phyloP scores from a whole-genome alignment of 2,113 vertebrate genomes.

The Amazona guildingii region DNA sequence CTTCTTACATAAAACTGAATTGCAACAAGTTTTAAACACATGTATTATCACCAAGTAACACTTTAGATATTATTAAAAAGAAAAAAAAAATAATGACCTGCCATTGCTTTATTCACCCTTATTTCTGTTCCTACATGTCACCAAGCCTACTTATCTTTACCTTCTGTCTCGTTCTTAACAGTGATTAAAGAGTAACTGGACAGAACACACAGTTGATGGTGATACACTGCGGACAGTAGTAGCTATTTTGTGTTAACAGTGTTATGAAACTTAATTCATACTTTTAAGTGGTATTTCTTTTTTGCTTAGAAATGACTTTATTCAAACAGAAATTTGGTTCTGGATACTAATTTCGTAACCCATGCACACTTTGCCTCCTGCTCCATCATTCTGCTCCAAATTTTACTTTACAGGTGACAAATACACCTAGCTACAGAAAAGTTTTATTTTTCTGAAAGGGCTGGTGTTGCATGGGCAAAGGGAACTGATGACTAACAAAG shows the following conservation, averaged over 20 bases:
- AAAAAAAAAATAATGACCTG: neutral
- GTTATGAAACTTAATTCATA: neutral
- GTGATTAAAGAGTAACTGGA: neutral
- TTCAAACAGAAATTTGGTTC: neutral
- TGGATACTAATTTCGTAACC: neutral
- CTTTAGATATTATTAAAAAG: neutral
- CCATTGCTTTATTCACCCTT: neutral
- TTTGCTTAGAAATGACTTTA: neutral
- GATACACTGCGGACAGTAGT: neutral
- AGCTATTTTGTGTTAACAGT: neutral
- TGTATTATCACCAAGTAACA: neutral
- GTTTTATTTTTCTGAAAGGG: neutral
- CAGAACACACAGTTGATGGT: neutral
- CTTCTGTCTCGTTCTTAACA: neutral
- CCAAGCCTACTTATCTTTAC: neutral
- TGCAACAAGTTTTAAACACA: neutral
- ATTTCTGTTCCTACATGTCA: neutral
- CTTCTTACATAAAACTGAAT: neutral
- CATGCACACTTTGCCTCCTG: neutral
- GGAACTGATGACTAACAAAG: neutral
- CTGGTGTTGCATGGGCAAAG: neutral
- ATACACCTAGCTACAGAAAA: neutral
- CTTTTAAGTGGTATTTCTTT: neutral
- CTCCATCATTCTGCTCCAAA: neutral
- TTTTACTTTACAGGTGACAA: neutral